Percentiles rank a stretch among this genome's conserved stretches.
These are phyloP conservation scores for Sebastes nivosus DNA, from an alignment of 2,797 vertebrate genomes.

Conservation along the genomic window DNA sequence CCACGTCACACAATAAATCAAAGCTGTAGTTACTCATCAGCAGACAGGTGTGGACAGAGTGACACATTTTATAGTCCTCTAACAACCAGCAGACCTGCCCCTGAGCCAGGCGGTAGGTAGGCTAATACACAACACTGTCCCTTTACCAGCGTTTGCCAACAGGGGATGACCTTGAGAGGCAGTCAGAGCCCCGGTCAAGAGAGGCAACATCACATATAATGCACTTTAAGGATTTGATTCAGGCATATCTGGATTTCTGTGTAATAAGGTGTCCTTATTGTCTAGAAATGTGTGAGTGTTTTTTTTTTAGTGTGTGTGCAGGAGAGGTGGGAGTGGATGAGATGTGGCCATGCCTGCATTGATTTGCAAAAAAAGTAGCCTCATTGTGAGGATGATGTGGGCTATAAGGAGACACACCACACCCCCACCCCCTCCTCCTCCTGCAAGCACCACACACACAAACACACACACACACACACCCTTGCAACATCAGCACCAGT, in stretches of 20 bases:
- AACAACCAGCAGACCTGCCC: slow-evolving; percentile 37
- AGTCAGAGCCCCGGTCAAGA: slow-evolving; percentile 42
- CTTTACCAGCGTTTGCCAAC: slow-evolving; percentile 70
- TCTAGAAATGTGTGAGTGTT: neutral
- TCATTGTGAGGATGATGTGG: slow-evolving; percentile 23
- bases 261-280: neutral
- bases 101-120: slow-evolving; percentile 20
- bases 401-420: slow-evolving; percentile 34
- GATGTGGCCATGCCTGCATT: slow-evolving; percentile 26
- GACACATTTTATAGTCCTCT: slow-evolving; percentile 1
- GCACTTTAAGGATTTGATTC: slow-evolving; percentile 2
- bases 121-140: slow-evolving; percentile 72
- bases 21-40: neutral
- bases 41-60: slow-evolving; percentile 7
- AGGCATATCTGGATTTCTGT: neutral
- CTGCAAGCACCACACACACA: neutral
- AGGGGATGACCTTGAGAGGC: slow-evolving; percentile 80
- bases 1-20: neutral
- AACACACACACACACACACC: slow-evolving; percentile 4
- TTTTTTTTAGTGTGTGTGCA: neutral
- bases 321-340: neutral
- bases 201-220: neutral
- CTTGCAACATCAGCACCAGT: slow-evolving; percentile 54
- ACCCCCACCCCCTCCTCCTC: slow-evolving; percentile 2
- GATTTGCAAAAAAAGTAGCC: slow-evolving; percentile 30